Evolutionary conservation across 2,888 invertebrate genomes (phyloP).

Genomic region (Girardia tigrina): DNA sequence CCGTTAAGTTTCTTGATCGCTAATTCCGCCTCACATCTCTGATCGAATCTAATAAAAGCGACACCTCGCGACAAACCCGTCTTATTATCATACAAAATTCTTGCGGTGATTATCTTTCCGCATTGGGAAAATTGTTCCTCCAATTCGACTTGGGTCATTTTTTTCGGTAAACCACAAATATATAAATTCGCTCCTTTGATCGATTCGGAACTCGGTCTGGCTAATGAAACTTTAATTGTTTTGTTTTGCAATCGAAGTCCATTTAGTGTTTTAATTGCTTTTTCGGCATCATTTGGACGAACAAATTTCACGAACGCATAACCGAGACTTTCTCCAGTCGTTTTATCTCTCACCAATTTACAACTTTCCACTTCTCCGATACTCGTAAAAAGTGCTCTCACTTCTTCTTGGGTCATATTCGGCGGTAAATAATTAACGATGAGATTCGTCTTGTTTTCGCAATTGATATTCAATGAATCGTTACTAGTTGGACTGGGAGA

Average conservation of each 20-base stretch:
- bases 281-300: slow-evolving; percentile 87
- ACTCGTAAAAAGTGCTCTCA: slow-evolving; percentile 86
- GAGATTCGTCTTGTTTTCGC: slow-evolving; percentile 63
- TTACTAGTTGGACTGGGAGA: slow-evolving; percentile 4
- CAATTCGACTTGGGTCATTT: slow-evolving; percentile 51
- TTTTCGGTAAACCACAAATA: slow-evolving; percentile 51
- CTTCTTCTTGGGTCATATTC: slow-evolving; percentile 98
- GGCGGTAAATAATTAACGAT: slow-evolving; percentile 99
- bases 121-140: slow-evolving; percentile 50
- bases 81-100: slow-evolving; percentile 51
- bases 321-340: slow-evolving; percentile 58
- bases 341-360: slow-evolving; percentile 94
- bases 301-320: slow-evolving; percentile 49
- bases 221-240: slow-evolving; percentile 64
- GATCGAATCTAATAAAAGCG: slow-evolving; percentile 80
- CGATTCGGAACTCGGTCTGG: slow-evolving; percentile 51
- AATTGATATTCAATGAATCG: slow-evolving; percentile 7
- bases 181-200: slow-evolving; percentile 52
- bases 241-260: slow-evolving; percentile 94
- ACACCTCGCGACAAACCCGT: slow-evolving; percentile 69
- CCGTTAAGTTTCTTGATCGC: slow-evolving; percentile 56
- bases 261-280: slow-evolving; percentile 92
- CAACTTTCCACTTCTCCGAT: slow-evolving; percentile 98
- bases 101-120: slow-evolving; percentile 51
- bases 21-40: slow-evolving; percentile 71